A percentile compares a stretch with the other conserved stretches of the same genome.
phyloP scores from a whole-genome alignment of 2,797 vertebrate species.

The Arrhamphus sclerolepis region DNA sequence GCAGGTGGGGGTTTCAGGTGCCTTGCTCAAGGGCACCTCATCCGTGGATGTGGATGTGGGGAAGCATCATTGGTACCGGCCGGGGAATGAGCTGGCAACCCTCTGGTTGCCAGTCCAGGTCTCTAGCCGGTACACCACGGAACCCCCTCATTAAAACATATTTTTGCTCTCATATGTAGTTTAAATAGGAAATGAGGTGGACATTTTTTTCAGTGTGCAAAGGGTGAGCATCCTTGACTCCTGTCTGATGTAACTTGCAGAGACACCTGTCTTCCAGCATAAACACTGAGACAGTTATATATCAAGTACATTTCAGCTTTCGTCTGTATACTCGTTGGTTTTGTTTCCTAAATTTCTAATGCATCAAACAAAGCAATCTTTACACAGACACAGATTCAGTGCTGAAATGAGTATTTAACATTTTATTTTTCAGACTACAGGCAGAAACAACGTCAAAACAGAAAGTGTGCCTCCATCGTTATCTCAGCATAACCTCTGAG shows the following conservation, averaged over 20 bases:
- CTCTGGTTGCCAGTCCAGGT: no score
- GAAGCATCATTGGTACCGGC: no score
- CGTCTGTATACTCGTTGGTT: neutral
- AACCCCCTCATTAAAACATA: fast-evolving
- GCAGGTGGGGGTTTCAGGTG: no score
- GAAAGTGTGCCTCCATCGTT: conserved; percentile 7
- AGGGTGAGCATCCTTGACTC: conserved; percentile 20
- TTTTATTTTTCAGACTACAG: conserved; percentile 13
- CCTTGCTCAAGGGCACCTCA: no score
- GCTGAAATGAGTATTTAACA: no score
- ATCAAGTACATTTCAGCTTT: neutral
- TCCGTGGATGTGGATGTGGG: no score
- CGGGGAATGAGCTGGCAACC: no score
- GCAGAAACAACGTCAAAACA: neutral
- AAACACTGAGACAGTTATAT: conserved; percentile 1
- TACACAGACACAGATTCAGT: no score
- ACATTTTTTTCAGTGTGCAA: conserved; percentile 60
- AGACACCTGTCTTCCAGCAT: conserved; percentile 22
- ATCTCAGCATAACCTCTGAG: conserved; percentile 7
- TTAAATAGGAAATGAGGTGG: neutral
- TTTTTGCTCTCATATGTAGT: neutral
- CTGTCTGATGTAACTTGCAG: conserved; percentile 39
- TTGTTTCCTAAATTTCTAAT: neutral
- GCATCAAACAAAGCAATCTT: neutral
- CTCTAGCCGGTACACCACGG: no score